Base-by-base conservation (phyloP, 2,888 invertebrate species). In the Odontocerum albicorne region DNA sequence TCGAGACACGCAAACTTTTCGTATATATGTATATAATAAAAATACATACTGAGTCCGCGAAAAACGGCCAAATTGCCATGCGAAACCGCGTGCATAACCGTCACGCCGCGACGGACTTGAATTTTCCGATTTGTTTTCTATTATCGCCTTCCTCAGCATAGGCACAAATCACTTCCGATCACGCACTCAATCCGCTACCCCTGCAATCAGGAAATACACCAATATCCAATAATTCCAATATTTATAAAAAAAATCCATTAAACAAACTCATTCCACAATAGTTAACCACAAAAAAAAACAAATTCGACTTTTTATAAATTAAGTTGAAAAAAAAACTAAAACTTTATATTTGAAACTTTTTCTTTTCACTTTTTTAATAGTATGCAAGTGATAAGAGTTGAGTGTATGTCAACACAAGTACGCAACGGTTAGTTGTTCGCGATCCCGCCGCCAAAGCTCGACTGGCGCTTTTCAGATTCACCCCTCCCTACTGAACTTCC, bases 381-480 rank as follows among this genome's bases (percentile, higher is more conserved):
- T n/a, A n/a, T n/a, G n/a, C n/a, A n/a, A n/a, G n/a, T n/a, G n/a
- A n/a, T n/a, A n/a, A n/a, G n/a, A n/a, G n/a, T n/a, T n/a, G n/a
- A n/a, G n/a, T n/a, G n/a, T n/a, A n/a, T n/a, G n/a, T n/a, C n/a
- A n/a, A n/a, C n/a, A n/a, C n/a, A n/a, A n/a, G n/a, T 17, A 16
- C 40, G 50, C 32, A 32, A 31, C 3, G 16, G 42, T 32, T 49
- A 40, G 54, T 54, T 54, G 54, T 54, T 54, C 43, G 43, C 43
- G 33, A 35, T 49, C 21, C 47, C 47, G 49, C 54, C 54, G 54
- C 47, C 49, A 31, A 21, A 19, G 33, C 31, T 36, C 31, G 54
- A 54, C 54, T 54, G 54, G 47, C 54, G 54, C 54, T 54, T 19
- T 32, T n/a, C 39, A 35, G 47, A 42, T 31, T 43, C 33, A 33